These are phyloP conservation scores for Coluber constrictor DNA, from an alignment of 2,797 vertebrate genomes.

Conservation along the genomic window DNA sequence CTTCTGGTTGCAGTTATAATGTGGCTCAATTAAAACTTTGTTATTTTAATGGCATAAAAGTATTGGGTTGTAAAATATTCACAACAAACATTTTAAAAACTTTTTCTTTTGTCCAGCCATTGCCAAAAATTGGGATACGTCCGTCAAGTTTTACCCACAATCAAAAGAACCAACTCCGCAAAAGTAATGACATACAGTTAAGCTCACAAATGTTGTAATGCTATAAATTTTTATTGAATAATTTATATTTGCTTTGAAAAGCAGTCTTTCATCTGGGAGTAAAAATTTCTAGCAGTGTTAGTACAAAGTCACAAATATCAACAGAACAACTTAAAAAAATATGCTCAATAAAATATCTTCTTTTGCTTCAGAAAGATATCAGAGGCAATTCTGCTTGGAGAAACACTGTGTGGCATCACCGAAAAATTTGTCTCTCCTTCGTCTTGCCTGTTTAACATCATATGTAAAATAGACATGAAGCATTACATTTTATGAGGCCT, in stretches of 20 bases:
- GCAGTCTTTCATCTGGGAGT: background rate
- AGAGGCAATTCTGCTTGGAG: background rate
- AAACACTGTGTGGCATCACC: background rate
- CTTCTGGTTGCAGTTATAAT: background rate
- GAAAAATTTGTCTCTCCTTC: background rate
- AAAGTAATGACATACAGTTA: slow-evolving; percentile 14
- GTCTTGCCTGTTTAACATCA: background rate
- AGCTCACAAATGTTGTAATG: background rate
- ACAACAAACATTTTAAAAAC: background rate
- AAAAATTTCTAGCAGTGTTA: background rate
- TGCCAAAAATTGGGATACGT: background rate
- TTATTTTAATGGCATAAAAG: background rate
- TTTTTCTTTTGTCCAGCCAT: background rate
- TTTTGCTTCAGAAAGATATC: background rate
- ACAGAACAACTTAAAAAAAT: background rate
- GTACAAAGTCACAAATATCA: background rate
- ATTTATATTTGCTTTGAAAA: background rate
- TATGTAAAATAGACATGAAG: background rate
- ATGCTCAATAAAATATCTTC: background rate
- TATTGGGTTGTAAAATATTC: background rate
- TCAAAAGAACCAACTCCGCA: background rate
- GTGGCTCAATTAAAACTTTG: background rate
- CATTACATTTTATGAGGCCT: background rate
- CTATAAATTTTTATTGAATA: background rate
- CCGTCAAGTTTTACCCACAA: background rate